Percentiles rank a stretch among this genome's conserved stretches.
Evolutionary conservation across 2,888 invertebrate genomes (phyloP).

Genomic region (Meiosimyza platycephala): DNA sequence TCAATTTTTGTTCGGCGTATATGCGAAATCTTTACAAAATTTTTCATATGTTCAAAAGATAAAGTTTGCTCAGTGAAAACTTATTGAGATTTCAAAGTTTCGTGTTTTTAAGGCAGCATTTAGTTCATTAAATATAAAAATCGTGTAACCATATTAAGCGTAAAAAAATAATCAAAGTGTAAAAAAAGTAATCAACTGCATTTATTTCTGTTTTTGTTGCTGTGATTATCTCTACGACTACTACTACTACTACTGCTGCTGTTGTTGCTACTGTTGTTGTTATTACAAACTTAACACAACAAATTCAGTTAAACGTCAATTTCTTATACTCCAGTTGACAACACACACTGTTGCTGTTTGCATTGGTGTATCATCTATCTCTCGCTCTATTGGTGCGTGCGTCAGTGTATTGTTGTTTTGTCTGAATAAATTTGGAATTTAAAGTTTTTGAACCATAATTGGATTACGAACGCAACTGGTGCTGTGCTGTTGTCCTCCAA

Average conservation of each 20-base stretch:
- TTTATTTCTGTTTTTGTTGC: conserved; percentile 1
- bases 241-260: too few relatives aligned
- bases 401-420: neutral
- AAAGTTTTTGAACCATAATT: conserved; percentile 38
- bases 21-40: too few relatives aligned
- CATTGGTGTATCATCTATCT: too few relatives aligned
- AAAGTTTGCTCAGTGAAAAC: too few relatives aligned
- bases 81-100: too few relatives aligned
- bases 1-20: too few relatives aligned
- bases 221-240: neutral
- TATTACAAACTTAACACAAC: neutral
- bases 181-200: conserved; percentile 10
- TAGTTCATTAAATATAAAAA: neutral
- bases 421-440: conserved; percentile 20
- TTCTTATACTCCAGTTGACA: too few relatives aligned
- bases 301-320: too few relatives aligned
- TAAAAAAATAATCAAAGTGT: conserved; percentile 21
- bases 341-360: too few relatives aligned
- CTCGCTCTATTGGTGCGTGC: neutral
- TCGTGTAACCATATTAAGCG: conserved; percentile 19
- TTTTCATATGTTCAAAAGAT: too few relatives aligned
- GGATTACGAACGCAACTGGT: conserved; percentile 35
- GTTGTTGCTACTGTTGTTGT: conserved; percentile 4
- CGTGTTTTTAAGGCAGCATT: too few relatives aligned
- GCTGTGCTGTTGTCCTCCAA: conserved; percentile 6